Conservation (phyloP, 2,888 invertebrate genomes). For the Philonicus albiceps region DNA sequence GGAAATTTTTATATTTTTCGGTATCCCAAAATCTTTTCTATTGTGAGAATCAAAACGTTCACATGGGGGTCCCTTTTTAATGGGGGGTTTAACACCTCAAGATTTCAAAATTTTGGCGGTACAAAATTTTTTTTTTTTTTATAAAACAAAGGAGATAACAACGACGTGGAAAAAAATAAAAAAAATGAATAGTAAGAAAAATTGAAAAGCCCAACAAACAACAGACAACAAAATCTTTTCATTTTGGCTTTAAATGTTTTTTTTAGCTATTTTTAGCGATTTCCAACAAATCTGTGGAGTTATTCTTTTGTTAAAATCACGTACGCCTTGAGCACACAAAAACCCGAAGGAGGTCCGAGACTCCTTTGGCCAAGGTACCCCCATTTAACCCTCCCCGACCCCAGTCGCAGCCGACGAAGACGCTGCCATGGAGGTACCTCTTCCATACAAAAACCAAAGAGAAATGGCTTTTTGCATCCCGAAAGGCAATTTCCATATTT, state of each 20-base stretch:
- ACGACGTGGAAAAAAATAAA: neutral
- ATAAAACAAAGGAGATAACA: neutral
- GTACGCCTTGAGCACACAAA: slow-evolving; percentile 2
- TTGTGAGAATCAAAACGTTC: too few species aligned
- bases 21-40: too few species aligned
- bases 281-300: neutral
- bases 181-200: neutral
- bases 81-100: too few species aligned
- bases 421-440: too few species aligned
- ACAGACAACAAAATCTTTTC: neutral
- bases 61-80: too few species aligned
- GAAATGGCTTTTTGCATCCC: neutral
- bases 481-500: slow-evolving; percentile 20
- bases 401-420: too few species aligned
- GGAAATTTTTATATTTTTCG: too few species aligned
- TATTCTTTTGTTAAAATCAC: slow-evolving; percentile 25
- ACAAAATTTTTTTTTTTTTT: too few species aligned
- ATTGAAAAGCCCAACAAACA: neutral
- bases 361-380: neutral
- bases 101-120: too few species aligned
- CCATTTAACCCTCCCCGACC: neutral
- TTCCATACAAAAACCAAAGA: too few species aligned
- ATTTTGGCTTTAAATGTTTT: too few species aligned
- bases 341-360: neutral
- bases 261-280: neutral